Evolutionary conservation across 2,888 invertebrate species (phyloP).

Genomic region (Sylvicola cinctus): DNA sequence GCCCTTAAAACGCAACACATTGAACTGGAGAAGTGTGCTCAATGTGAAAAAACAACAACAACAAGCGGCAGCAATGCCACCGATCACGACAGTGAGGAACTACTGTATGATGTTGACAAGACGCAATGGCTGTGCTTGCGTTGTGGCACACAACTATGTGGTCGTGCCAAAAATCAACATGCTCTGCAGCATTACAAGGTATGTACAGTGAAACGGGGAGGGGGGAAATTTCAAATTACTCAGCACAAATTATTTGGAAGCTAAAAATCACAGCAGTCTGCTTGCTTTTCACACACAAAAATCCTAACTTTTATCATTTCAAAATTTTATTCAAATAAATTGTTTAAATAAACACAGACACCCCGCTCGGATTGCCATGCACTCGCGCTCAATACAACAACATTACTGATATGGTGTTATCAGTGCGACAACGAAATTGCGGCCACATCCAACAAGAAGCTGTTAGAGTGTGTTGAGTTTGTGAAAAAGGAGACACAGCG

Average conservation of each 20-base stretch:
- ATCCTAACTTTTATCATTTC: background rate
- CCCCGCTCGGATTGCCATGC: constrained; percentile 59
- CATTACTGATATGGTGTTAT: constrained; percentile 62
- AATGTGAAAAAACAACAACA: constrained; percentile 30
- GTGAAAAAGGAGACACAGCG: constrained; percentile 34
- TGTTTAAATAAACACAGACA: constrained; percentile 18
- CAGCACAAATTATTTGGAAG: too few relatives aligned
- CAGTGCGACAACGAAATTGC: constrained; percentile 51
- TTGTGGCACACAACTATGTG: constrained; percentile 62
- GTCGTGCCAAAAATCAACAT: constrained; percentile 43
- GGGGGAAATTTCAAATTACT: too few relatives aligned
- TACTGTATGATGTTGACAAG: constrained; percentile 25
- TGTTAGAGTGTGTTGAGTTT: constrained; percentile 54
- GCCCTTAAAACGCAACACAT: constrained; percentile 30
- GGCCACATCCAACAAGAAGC: constrained; percentile 35
- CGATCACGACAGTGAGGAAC: constrained; percentile 30
- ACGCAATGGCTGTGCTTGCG: constrained; percentile 60
- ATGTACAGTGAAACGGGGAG: constrained; percentile 5
- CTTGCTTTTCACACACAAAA: too few relatives aligned
- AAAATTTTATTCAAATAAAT: constrained; percentile 1
- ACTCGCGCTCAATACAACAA: constrained; percentile 46
- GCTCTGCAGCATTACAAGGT: constrained; percentile 48
- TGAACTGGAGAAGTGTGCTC: constrained; percentile 31
- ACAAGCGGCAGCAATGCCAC: constrained; percentile 18
- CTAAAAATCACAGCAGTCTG: too few relatives aligned